These are phyloP conservation scores for Lydus trimaculatus DNA, from an alignment of 2,888 invertebrate species.

Conservation along the genomic window DNA sequence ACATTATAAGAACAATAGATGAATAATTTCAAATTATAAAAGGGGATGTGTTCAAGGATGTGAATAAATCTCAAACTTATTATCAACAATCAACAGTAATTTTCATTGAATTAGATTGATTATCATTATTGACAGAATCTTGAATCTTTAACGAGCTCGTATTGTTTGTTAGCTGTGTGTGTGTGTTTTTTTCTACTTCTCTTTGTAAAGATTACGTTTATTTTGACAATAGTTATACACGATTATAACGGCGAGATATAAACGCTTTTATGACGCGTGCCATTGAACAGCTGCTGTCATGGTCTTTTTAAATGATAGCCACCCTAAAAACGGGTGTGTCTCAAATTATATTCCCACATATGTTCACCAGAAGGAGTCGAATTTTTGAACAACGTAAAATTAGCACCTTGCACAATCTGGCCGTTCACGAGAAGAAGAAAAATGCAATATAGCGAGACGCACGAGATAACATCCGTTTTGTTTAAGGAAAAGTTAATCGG, in stretches of 20 bases:
- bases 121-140: no score
- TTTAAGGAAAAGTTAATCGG: no score
- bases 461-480: not conserved
- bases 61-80: not conserved
- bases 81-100: not conserved
- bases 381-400: not conserved
- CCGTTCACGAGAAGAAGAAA: not conserved
- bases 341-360: conserved; percentile 2
- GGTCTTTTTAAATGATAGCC: not conserved
- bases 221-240: not conserved
- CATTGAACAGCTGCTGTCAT: conserved; percentile 7
- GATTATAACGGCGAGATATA: not conserved
- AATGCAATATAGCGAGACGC: no score
- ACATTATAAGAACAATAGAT: not conserved
- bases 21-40: not conserved
- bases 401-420: conserved; percentile 2
- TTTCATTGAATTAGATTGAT: not conserved
- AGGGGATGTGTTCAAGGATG: not conserved
- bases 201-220: no score
- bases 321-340: conserved; percentile 3
- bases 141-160: not conserved
- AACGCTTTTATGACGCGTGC: conserved; percentile 7
- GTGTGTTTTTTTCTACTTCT: not conserved
- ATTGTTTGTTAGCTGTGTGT: not conserved
- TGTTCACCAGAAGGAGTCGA: conserved; percentile 9